Percentiles rank a stretch among this genome's conserved stretches.
These are phyloP conservation scores for Atrina japonica DNA, from an alignment of 2,888 invertebrate genomes.

Conservation along the genomic window DNA sequence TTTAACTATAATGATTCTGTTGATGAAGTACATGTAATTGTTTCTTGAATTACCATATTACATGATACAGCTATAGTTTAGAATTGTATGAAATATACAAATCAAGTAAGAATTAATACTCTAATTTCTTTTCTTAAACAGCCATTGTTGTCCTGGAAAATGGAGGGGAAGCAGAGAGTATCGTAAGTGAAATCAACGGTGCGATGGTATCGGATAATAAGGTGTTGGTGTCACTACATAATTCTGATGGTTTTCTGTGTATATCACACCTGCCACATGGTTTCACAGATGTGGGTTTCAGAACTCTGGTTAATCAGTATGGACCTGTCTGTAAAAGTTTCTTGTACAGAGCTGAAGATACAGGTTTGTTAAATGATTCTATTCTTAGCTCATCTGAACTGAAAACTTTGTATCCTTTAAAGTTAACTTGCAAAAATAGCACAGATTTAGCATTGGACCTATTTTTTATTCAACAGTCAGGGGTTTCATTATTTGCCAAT, in stretches of 20 bases:
- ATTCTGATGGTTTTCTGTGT: conserved; percentile 82
- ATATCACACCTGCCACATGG: conserved; percentile 82
- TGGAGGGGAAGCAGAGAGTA: conserved; percentile 68
- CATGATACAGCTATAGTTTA: too few relatives aligned
- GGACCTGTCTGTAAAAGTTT: conserved; percentile 82
- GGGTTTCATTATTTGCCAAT: too few relatives aligned
- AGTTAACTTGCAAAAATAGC: neutral
- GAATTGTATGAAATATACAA: too few relatives aligned
- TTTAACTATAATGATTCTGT: too few relatives aligned
- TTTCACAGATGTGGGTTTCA: conserved; percentile 81
- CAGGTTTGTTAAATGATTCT: conserved; percentile 72
- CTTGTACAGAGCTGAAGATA: conserved; percentile 81
- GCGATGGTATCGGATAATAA: conserved; percentile 62
- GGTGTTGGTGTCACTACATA: conserved; percentile 81
- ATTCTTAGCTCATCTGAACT: too few relatives aligned
- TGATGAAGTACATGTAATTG: too few relatives aligned
- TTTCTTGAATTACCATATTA: too few relatives aligned
- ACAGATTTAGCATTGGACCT: too few relatives aligned
- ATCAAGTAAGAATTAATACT: too few relatives aligned
- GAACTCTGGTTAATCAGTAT: conserved; percentile 80
- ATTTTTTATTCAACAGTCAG: too few relatives aligned
- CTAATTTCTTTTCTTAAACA: conserved; percentile 49
- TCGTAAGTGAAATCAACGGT: conserved; percentile 62
- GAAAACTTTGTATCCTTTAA: too few relatives aligned
- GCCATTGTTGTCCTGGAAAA: conserved; percentile 73